Percentiles rank a stretch among this genome's conserved stretches.
phyloP scores from a whole-genome alignment of 2,797 vertebrate species.

The Myripristis jacobus region DNA sequence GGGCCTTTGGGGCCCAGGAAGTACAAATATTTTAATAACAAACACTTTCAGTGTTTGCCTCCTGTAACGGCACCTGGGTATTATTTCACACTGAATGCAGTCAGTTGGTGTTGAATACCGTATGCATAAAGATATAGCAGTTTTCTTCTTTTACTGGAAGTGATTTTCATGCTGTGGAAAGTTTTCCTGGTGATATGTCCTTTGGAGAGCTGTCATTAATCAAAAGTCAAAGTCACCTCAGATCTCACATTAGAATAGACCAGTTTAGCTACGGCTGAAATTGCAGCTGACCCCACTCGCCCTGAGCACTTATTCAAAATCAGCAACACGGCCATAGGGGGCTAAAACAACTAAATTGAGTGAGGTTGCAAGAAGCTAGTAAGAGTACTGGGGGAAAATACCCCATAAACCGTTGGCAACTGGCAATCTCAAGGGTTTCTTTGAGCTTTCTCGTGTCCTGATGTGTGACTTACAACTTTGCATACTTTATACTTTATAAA shows the following conservation, averaged over 20 bases:
- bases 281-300: conserved; percentile 80
- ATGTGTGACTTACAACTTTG: conserved; percentile 68
- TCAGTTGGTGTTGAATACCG: conserved; percentile 53
- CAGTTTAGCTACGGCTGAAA: conserved; percentile 81
- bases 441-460: conserved; percentile 65
- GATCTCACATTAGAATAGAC: conserved; percentile 83
- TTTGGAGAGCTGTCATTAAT: conserved; percentile 84
- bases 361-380: conserved; percentile 77
- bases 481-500: conserved; percentile 51
- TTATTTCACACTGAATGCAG: conserved; percentile 73
- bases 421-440: conserved; percentile 70
- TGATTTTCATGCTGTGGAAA: conserved; percentile 75
- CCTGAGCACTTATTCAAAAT: conserved; percentile 84
- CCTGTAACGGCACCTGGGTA: conserved; percentile 76
- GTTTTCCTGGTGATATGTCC: conserved; percentile 78
- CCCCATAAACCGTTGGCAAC: conserved; percentile 73
- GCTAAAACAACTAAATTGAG: conserved; percentile 82
- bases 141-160: conserved; percentile 75
- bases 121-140: conserved; percentile 74
- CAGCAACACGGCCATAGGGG: conserved; percentile 79
- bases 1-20: conserved; percentile 79
- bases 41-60: conserved; percentile 81
- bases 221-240: conserved; percentile 86
- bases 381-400: conserved; percentile 68
- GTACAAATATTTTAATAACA: conserved; percentile 85